These are phyloP conservation scores for Hirudinaria manillensis DNA, from an alignment of 2,888 invertebrate species.

Conservation along the genomic window DNA sequence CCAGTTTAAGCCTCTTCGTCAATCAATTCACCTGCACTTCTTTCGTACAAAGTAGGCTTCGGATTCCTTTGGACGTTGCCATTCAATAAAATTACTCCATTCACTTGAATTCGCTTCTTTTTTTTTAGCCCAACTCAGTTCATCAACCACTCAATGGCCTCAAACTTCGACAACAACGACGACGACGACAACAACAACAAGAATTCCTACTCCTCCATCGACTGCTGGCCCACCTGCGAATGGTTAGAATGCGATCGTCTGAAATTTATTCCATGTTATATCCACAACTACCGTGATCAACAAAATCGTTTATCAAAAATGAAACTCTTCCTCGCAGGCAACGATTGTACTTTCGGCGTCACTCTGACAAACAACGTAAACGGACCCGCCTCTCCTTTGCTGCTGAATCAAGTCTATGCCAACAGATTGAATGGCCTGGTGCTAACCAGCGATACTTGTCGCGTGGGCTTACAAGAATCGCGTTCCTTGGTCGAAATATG, in stretches of 20 bases:
- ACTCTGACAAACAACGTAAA: background rate
- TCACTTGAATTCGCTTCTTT: no score
- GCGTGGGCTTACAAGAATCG: background rate
- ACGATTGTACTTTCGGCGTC: constrained; percentile 30
- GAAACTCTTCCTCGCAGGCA: background rate
- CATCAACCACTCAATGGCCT: background rate
- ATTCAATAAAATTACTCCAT: no score
- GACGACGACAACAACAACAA: constrained; percentile 22
- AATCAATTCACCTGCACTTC: constrained; percentile 27
- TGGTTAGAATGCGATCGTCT: background rate
- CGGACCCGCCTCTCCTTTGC: constrained; percentile 5
- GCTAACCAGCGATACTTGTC: constrained; percentile 10
- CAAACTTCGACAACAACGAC: constrained; percentile 25
- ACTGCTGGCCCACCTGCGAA: constrained; percentile 1
- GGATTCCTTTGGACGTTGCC: background rate
- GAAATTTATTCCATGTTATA: no score
- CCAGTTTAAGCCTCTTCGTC: constrained; percentile 23
- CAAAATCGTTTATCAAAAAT: background rate
- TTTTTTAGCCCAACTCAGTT: background rate
- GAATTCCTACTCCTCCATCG: constrained; percentile 8
- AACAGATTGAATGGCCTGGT: constrained; percentile 26
- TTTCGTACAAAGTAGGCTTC: constrained; percentile 3
- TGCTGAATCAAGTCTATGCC: constrained; percentile 24
- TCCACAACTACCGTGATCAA: background rate
- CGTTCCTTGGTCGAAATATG: constrained; percentile 31